phyloP scores from a whole-genome alignment of 2,888 invertebrate genomes.

The Neria commutata region DNA sequence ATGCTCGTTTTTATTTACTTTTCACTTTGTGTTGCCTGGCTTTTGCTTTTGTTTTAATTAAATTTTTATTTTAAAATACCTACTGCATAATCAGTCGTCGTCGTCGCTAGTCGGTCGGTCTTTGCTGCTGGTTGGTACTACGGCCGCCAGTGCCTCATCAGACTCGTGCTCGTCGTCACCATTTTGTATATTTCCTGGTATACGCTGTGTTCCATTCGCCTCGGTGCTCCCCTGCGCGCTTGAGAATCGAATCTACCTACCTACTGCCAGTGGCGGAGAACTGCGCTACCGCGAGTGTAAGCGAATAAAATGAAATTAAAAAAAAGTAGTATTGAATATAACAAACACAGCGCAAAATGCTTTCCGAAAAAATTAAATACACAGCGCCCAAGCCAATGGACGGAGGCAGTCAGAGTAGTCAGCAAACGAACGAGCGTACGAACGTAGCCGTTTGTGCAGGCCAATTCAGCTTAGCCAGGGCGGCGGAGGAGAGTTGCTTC shows the following conservation, averaged over 20 bases:
- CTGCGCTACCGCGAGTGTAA: background rate
- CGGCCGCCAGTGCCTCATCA: too few relatives aligned
- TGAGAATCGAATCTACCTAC: constrained; percentile 1
- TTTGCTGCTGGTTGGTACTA: too few relatives aligned
- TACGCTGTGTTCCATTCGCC: background rate
- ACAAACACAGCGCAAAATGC: constrained; percentile 6
- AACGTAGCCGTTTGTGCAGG: too few relatives aligned
- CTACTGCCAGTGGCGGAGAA: background rate
- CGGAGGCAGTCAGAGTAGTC: too few relatives aligned
- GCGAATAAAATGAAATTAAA: constrained; percentile 9
- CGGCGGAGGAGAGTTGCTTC: too few relatives aligned
- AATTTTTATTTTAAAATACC: constrained; percentile 11
- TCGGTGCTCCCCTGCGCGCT: background rate
- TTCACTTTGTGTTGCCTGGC: background rate
- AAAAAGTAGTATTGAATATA: constrained; percentile 16
- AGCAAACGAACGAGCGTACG: too few relatives aligned
- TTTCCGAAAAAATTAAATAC: background rate
- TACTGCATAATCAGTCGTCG: background rate
- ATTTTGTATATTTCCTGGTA: background rate
- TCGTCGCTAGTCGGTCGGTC: background rate
- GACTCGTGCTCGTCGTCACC: too few relatives aligned
- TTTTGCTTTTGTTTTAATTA: constrained; percentile 4
- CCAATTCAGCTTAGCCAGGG: too few relatives aligned
- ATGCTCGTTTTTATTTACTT: background rate
- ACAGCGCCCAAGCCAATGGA: background rate